Evolutionary conservation across 2,888 invertebrate species (phyloP), one percentile per base, ranked within the genome.

Genomic region (Melitaea athalia): DNA sequence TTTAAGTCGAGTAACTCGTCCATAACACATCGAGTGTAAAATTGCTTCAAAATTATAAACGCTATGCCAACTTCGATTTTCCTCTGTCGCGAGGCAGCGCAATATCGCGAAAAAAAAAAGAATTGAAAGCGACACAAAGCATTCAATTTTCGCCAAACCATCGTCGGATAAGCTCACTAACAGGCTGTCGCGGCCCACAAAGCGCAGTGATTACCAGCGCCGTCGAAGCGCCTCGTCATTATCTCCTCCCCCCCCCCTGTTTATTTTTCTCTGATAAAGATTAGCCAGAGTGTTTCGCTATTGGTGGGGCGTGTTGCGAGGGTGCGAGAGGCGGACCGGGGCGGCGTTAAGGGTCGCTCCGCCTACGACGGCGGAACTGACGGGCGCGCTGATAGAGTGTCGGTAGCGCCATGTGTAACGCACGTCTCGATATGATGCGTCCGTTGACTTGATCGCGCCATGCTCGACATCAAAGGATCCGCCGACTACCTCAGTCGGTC

Each of bases 391-490:
- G 64, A 69, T 76, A 77, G 78, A 75, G 76, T 77, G 72, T 74
- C 77, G 81, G 77, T 80, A 77, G 65, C 82, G 83, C 82, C 84
- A 78, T 77, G 79, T 81, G 82, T 85, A 77, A 77, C 81, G 82
- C 80, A 81, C 81, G 82, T 75, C 79, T 74, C 81, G 86, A 71
- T 76, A 78, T 77, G 78, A 86, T 86, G 91, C 77, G 76, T 72
- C 77, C 80, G 80, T 82, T 80, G 79, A 83, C 81, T 74, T 78
- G 76, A 78, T 67, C 74, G 82, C 81, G 84, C 83, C 85, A 98
- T 98, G 98, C 95, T 98, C 93, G 98, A 98, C 95, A 97, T 98
- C 86, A 98, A 98, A 93, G 96, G 96, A 84, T 96, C 97, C 83
- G 96, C 97, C 92, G 97, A 97, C 94, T 97, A 98, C 93, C 94